Base-by-base conservation (phyloP, 2,113 vertebrate genomes). In the Scomber scombrus region DNA sequence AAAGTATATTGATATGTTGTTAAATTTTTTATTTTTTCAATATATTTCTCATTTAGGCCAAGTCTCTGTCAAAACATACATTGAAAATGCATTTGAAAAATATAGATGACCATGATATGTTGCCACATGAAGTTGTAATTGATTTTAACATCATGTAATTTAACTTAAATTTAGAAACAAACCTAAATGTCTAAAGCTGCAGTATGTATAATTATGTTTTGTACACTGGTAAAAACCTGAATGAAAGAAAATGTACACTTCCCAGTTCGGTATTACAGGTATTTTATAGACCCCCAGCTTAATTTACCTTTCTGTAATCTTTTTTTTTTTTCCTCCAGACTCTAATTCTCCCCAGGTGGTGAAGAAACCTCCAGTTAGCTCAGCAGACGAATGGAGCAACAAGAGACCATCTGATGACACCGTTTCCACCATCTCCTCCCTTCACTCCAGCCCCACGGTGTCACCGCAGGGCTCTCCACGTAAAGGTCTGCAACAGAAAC, bases 381-480 rank as follows among this genome's bases (percentile, higher is more conserved):
- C 95, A 16, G 88, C 93, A 11, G 97, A 98, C 61, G 97, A 99
- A 75, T 90, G 93, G 66, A 95, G 75, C 79, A 66, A 84, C 81
- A 98, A 96, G 93, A 97, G 95, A 58, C 94, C 95, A 14, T 82
- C 93, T 54, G 97, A 99, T 29, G 98, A 97, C 86, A 93, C 94
- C 0, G 47, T 96, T 78, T 97, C 97, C 75, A 91, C 93, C 84
- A 86, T 94, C 18, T 98, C 97, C 0, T 98, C 97, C 57, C 89
- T 96, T 60, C 97, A 97, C 90, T 97, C 96, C 80, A 98, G 96
- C 86, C 98, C 97, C 15, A 96, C 96, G 0, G 95, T 95, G 31
- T 99, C 98, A 40, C 98, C 97, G 21, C 97, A 98, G 80, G 94
- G 95, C 43, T 98, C 97, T 31, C 98, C 97, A 1, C 96, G 94